Base-by-base conservation (phyloP, 2,113 vertebrate species). In the Progne subis region DNA sequence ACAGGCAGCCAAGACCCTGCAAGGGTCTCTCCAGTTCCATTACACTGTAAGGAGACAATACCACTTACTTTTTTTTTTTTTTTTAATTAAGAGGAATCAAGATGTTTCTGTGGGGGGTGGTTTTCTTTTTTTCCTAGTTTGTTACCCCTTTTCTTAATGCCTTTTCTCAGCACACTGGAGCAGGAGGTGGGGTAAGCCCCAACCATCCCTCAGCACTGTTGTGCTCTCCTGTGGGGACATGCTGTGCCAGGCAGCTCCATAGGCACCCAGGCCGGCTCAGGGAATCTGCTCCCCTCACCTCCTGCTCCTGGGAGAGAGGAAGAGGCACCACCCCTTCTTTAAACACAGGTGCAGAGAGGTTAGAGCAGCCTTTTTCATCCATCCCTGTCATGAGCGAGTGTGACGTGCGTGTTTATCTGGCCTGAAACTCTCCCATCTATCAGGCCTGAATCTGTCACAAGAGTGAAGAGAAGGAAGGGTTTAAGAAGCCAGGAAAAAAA, bases 11-110 rank as follows among this genome's bases (percentile, higher is more conserved):
- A 44, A 20, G 71, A 63, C 86, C 72, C 64, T 81, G 92, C 94
- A 93, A 93, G 92, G 90, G 80, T 88, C 71, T 96, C 55, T 96
- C 95, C 91, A 93, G 94, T 94, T 94, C 91, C 68, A 91, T 93
- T 92, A 96, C 94, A 94, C 94, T 96, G 94, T 96, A 96, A 92
- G 94, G 95, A 82, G 47, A 56, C 72, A 17, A 96, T 94, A 93
- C 90, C 96, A 96, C 96, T 96, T 96, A 26, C 6, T 49, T 4
- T 50, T 49, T 74, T 60, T 75, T 63, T 24, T 37, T 37, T 37
- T 37, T 37, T 37, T 37, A 23, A 56, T 53, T 52, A 64, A 84
- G 44, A 74, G 64, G 75, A 94, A 88, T 82, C 92, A 77, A 67
- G 17, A 32, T 69, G 5, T 90, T 91, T 32, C 50, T 91, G 32